Percentiles rank a stretch among this genome's conserved stretches.
These are phyloP conservation scores for Diacarnus erythraeanus DNA, from an alignment of 37 sponge, comb jelly and placozoan species.

Conservation along the genomic window DNA sequence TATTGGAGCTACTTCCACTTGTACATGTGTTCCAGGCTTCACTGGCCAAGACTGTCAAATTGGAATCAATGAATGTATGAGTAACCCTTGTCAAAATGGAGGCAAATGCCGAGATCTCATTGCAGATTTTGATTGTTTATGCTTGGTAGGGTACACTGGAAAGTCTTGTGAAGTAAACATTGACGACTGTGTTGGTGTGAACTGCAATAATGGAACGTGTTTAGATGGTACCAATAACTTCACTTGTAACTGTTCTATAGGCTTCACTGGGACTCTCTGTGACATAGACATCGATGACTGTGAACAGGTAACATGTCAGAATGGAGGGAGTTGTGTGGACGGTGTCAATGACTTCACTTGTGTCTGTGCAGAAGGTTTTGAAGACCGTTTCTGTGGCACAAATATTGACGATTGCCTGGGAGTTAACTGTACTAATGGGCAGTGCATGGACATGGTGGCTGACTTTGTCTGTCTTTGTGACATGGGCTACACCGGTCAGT, in stretches of 20 bases:
- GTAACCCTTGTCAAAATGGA: slow-evolving; percentile 22
- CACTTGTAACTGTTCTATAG: slow-evolving; percentile 52
- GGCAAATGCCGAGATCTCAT: slow-evolving; percentile 40
- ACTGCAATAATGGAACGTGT: slow-evolving; percentile 40
- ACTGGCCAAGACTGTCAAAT: slow-evolving; percentile 42
- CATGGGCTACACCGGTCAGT: slow-evolving; percentile 44
- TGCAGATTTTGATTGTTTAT: slow-evolving; percentile 20
- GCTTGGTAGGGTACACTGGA: slow-evolving; percentile 50
- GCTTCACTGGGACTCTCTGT: slow-evolving; percentile 55
- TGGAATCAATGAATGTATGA: slow-evolving; percentile 61
- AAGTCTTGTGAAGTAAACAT: slow-evolving; percentile 12
- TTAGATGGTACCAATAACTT: slow-evolving; percentile 20
- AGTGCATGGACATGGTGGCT: slow-evolving; percentile 42
- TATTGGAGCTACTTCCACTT: slow-evolving; percentile 38
- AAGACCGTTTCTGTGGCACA: slow-evolving; percentile 36
- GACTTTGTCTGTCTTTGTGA: slow-evolving; percentile 59
- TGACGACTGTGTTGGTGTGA: slow-evolving; percentile 37
- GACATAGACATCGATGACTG: slow-evolving; percentile 66
- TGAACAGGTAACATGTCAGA: slow-evolving; percentile 35
- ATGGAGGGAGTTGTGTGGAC: slow-evolving; percentile 65
- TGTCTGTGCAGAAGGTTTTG: slow-evolving; percentile 49
- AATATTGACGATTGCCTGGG: slow-evolving; percentile 64
- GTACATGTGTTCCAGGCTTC: slow-evolving; percentile 50
- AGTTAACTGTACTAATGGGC: slow-evolving; percentile 37
- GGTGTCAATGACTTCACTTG: slow-evolving; percentile 46